Conservation (phyloP, 2,113 vertebrate species). For the Siniperca chuatsi region DNA sequence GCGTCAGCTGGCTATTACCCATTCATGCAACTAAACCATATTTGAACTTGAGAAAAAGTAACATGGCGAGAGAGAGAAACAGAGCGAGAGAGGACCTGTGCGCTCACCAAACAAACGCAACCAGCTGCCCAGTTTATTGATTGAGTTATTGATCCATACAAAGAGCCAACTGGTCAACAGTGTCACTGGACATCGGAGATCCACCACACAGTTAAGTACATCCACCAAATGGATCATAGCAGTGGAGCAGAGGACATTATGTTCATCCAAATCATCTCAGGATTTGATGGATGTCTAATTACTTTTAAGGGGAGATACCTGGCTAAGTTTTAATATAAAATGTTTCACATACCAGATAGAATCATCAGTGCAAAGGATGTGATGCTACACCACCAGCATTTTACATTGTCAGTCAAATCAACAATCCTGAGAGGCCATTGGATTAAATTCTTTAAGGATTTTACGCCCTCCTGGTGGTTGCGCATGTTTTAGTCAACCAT, state of each 20-base stretch:
- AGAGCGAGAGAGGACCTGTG: background rate
- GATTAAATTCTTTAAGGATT: constrained; percentile 45
- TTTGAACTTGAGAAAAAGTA: constrained; percentile 28
- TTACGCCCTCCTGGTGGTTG: background rate
- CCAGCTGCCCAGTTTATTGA: constrained; percentile 54
- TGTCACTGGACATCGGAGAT: constrained; percentile 20
- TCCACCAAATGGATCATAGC: background rate
- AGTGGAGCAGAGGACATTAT: background rate
- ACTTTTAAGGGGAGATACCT: background rate
- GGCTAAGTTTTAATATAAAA: background rate
- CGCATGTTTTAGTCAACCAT: constrained; percentile 10
- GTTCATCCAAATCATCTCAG: background rate
- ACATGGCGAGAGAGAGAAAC: background rate
- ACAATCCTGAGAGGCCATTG: constrained; percentile 7
- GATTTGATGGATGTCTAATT: background rate
- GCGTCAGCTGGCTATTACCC: constrained; percentile 18
- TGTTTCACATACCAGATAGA: background rate
- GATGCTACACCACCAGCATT: background rate
- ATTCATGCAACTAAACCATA: constrained; percentile 39
- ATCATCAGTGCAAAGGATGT: background rate
- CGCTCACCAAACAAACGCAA: constrained; percentile 37
- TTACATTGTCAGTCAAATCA: constrained; percentile 23
- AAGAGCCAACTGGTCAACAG: constrained; percentile 42
- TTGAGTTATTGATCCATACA: constrained; percentile 58
- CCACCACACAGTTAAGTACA: background rate